Base-by-base conservation (phyloP, 2,888 invertebrate species). In the Mermis nigrescens region DNA sequence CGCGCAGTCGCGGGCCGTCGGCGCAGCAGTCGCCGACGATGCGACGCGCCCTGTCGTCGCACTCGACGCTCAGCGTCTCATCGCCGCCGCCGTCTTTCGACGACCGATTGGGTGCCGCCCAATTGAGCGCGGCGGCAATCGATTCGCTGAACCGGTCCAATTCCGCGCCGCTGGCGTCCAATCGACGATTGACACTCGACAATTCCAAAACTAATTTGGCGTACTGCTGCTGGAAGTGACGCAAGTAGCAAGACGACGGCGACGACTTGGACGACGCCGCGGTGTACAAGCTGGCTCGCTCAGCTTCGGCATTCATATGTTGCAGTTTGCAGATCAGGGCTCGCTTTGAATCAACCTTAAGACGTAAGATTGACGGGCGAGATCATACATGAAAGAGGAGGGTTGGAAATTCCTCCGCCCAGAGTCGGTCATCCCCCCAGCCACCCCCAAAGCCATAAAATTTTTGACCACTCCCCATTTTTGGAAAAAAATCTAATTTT, bases 11-110 rank as follows among this genome's bases (percentile, higher is more conserved):
- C n/a, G 68, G 60, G 3, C 65, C 65, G 24, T 63, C 61, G 62
- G 69, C 68, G 62, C 51, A 19, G 31, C 67, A 69, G 58, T 69
- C 68, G 58, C 68, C 67, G 27, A 71, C 68, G 45, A 71, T 68
- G 62, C 69, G 67, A 29, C 61, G 61, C 12, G 71, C 70, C 57
- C 68, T 69, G 12, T 67, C 65, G 57, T 63, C 62, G 57, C 66
- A 66, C 3, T 65, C 56, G 51, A 66, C 65, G 15, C 67, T 61
- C 38, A 71, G 62, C 4, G 64, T 62, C 31, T 70, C 70, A 4
- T 57, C 67, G 7, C 63, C 31, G 22, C 62, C 61, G n/a, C 64
- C 61, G 7, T 57, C 67, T 15, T 62, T 31, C n/a, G 61, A 61
- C 19, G 64, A 61, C 15, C 63, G 62, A 26, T 61, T 60, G 28